A percentile compares a stretch with the other conserved stretches of the same genome.
Conservation (phyloP, 1,140 invertebrate species). For the Aphelenchoides fujianensis region DNA sequence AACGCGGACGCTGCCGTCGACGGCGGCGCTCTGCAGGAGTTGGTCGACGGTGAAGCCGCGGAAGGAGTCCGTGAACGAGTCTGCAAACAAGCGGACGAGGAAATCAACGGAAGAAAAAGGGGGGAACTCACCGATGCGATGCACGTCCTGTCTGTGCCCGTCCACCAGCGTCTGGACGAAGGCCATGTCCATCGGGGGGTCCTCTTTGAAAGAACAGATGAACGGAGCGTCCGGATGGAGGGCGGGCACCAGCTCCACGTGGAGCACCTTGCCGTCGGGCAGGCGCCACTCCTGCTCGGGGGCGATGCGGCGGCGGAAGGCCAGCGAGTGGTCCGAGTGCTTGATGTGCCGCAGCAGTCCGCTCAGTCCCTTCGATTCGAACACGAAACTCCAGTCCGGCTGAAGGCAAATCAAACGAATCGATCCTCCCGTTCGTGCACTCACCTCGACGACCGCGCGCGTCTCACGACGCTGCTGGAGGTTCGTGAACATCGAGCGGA, state of each 20-base stretch:
- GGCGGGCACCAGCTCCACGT: background rate
- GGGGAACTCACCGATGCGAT: background rate
- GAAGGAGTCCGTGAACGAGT: slow-evolving; percentile 6
- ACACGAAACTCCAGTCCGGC: slow-evolving; percentile 9
- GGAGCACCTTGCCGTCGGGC: background rate
- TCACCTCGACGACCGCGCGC: background rate
- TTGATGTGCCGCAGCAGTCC: background rate
- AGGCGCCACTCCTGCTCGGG: background rate
- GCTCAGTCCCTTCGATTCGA: background rate
- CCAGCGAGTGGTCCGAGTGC: background rate
- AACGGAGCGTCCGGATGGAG: slow-evolving; percentile 1
- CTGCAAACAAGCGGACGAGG: background rate
- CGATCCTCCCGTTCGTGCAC: background rate
- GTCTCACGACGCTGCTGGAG: background rate
- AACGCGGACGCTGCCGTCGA: background rate
- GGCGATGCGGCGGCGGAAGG: background rate
- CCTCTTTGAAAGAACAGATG: background rate
- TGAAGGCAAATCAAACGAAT: background rate
- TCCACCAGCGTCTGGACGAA: slow-evolving; percentile 9
- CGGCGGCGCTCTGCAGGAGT: slow-evolving; percentile 1
- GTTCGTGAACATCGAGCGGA: slow-evolving; percentile 3
- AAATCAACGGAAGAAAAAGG: too few relatives aligned
- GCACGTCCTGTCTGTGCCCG: background rate
- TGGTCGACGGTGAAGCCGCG: slow-evolving; percentile 8
- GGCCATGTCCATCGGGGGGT: background rate